Conservation (phyloP, 2,888 invertebrate genomes). For the Phytoseiulus persimilis region DNA sequence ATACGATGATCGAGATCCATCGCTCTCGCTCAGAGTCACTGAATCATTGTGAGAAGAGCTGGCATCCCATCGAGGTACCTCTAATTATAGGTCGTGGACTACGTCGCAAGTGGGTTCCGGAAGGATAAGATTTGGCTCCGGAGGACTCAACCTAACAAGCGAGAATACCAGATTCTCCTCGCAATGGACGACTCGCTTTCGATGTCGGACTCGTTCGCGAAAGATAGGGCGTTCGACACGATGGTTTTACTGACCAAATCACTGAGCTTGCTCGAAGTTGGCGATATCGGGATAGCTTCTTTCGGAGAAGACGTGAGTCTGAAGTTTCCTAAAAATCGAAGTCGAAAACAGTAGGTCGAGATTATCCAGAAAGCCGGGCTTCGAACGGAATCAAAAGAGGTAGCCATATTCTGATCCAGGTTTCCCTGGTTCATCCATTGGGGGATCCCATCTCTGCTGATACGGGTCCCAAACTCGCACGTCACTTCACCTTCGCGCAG, state of each 20-base stretch:
- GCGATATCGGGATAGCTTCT: slow-evolving; percentile 79
- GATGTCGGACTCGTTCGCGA: slow-evolving; percentile 56
- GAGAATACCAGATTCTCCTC: slow-evolving; percentile 89
- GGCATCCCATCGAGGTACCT: background rate
- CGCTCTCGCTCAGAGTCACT: too few relatives aligned
- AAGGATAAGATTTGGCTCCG: slow-evolving; percentile 99
- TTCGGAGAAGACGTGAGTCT: slow-evolving; percentile 64
- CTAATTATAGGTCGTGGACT: slow-evolving; percentile 69
- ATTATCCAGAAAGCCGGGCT: too few relatives aligned
- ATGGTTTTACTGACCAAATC: slow-evolving; percentile 80
- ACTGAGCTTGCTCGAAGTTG: slow-evolving; percentile 81
- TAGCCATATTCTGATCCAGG: slow-evolving; percentile 46
- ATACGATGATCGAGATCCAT: too few relatives aligned
- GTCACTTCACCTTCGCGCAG: slow-evolving; percentile 50
- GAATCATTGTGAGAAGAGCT: background rate
- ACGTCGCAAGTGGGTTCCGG: slow-evolving; percentile 95
- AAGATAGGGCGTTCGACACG: slow-evolving; percentile 83
- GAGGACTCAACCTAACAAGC: slow-evolving; percentile 83
- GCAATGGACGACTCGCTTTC: slow-evolving; percentile 89
- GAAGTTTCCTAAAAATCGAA: slow-evolving; percentile 44
- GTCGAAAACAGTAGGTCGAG: too few relatives aligned
- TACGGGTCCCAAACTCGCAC: slow-evolving; percentile 61
- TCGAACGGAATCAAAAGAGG: slow-evolving; percentile 47
- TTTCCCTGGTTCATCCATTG: slow-evolving; percentile 76
- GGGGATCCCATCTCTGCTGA: slow-evolving; percentile 75